Base-by-base conservation (phyloP, 1,140 invertebrate genomes). In the Drosophila sp. region DNA sequence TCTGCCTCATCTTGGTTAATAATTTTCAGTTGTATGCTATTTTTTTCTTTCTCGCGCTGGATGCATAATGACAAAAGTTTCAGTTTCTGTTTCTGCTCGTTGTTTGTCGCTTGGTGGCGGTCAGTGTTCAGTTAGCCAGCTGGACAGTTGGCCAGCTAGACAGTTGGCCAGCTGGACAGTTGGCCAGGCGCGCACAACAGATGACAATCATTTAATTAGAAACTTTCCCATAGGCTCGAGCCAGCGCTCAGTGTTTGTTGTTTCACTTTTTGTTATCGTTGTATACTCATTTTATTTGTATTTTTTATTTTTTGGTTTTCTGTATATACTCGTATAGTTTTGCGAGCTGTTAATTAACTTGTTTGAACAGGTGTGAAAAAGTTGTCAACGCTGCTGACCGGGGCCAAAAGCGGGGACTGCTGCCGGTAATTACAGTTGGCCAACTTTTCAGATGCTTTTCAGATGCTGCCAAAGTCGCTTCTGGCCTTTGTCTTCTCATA, bases 201-300 rank as follows among this genome's bases (percentile, higher is more conserved):
- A 91, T 91, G 89, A 91, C 89, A 91, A 91, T 91, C 89, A 91
- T 91, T 91, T 91, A 91, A 91, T 91, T 91, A 91, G 89, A 91
- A 91, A 91, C 84, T 91, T 91, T 91, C 89, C 89, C 89, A 91
- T 91, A 91, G 89, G 89, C 89, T 89, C 78, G 71, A 50, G 56
- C 72, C 71, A 65, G 65, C 72, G 50, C 53, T 38, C 70, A 29
- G 51, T 61, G 34, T 38, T 51, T 54, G 62, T 62, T 64, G 63
- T 70, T 66, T 84, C 48, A 41, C 53, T 72, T 83, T 66, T 70
- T 74, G 62, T 59, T 67, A 41, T 56, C 29, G 32, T 48, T 76
- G 50, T 66, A 13, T 64, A 57, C n/a, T n/a, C n/a, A n/a, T 56
- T 79, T 62, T 58, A 57, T 43, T 40, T 38, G 58, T 48, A 2